Percentiles rank a stretch among this genome's conserved stretches.
Conservation (phyloP, 2,797 vertebrate genomes). For the Galaxias olidus region DNA sequence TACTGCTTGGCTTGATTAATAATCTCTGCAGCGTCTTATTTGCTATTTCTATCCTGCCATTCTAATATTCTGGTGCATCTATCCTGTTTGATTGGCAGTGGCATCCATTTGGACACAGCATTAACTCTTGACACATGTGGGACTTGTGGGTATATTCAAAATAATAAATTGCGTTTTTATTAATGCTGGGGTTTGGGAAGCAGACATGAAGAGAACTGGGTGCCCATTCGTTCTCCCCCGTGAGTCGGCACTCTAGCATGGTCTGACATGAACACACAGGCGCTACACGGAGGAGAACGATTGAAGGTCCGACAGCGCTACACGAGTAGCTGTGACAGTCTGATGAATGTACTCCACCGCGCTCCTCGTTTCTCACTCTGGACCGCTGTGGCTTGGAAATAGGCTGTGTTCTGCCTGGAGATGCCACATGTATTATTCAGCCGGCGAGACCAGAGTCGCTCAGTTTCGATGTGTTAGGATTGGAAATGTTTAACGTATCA, state of each 20-base stretch:
- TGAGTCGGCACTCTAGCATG: too few relatives aligned
- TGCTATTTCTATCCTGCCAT: not conserved
- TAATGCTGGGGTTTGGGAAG: too few relatives aligned
- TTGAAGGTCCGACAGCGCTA: too few relatives aligned
- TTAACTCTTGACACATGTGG: not conserved
- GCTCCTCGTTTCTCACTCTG: slow-evolving; percentile 28
- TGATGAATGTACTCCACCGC: not conserved
- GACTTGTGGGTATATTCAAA: too few relatives aligned
- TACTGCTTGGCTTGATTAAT: slow-evolving; percentile 22
- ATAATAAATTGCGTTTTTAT: too few relatives aligned
- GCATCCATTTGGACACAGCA: not conserved
- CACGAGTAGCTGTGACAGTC: slow-evolving; percentile 5
- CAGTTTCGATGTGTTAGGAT: slow-evolving; percentile 33
- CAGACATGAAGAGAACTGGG: too few relatives aligned
- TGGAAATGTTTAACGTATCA: slow-evolving; percentile 29
- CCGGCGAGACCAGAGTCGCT: slow-evolving; percentile 7
- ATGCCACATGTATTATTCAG: slow-evolving; percentile 49
- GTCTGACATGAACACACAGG: too few relatives aligned
- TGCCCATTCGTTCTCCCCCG: too few relatives aligned
- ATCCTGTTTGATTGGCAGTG: slow-evolving; percentile 46
- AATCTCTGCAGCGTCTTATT: slow-evolving; percentile 19
- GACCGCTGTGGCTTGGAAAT: not conserved
- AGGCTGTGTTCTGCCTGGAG: not conserved
- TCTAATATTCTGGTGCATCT: slow-evolving; percentile 17
- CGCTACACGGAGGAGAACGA: too few relatives aligned